Conservation (phyloP, 2,113 vertebrate genomes). For the Zingel zingel region DNA sequence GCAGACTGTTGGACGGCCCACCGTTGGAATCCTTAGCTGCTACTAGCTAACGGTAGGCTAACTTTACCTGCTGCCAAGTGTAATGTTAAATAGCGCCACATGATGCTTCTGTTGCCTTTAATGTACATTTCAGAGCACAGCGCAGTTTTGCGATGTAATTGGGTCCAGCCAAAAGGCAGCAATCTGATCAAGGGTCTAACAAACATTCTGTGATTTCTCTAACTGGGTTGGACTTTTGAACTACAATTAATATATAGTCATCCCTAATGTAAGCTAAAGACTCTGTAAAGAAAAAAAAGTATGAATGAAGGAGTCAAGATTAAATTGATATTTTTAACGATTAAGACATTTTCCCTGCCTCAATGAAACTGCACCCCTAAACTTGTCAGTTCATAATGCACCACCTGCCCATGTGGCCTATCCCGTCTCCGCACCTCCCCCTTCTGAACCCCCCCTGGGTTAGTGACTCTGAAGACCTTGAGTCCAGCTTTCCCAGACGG, state of each 20-base stretch:
- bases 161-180: not conserved
- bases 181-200: slow-evolving; percentile 4
- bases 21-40: too few species aligned
- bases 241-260: not conserved
- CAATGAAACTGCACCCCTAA: slow-evolving; percentile 31
- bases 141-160: too few species aligned
- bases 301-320: not conserved
- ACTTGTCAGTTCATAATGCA: slow-evolving; percentile 50
- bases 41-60: too few species aligned
- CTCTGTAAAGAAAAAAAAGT: slow-evolving; percentile 1
- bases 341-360: slow-evolving; percentile 15
- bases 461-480: slow-evolving; percentile 76
- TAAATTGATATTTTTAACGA: not conserved
- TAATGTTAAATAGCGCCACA: too few species aligned
- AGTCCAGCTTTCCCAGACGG: slow-evolving; percentile 82
- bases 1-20: too few species aligned
- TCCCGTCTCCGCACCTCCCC: slow-evolving; percentile 43
- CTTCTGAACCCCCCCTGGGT: slow-evolving; percentile 47
- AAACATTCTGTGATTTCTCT: slow-evolving; percentile 20
- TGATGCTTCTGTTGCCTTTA: too few species aligned
- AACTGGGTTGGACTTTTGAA: slow-evolving; percentile 10
- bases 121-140: too few species aligned
- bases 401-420: slow-evolving; percentile 61
- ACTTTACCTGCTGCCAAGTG: too few species aligned
- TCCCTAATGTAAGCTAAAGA: not conserved